A percentile compares a stretch with the other conserved stretches of the same genome.
These are phyloP conservation scores for Marmota flaviventris DNA, from an alignment of 2,113 vertebrate genomes.

Conservation along the genomic window DNA sequence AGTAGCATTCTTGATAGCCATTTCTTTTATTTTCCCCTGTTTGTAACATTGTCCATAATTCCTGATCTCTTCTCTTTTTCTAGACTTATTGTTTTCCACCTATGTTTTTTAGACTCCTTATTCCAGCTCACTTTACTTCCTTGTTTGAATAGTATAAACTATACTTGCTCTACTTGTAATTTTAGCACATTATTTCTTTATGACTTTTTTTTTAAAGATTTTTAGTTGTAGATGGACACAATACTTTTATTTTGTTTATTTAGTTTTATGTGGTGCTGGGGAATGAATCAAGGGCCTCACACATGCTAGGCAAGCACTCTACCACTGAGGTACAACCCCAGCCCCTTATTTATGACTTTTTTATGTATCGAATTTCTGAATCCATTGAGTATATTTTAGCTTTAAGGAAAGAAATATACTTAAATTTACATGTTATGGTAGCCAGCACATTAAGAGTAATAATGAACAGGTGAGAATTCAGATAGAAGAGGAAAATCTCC, in stretches of 20 bases:
- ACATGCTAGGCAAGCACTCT: no score
- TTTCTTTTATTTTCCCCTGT: neutral
- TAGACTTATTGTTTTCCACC: neutral
- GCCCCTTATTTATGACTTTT: neutral
- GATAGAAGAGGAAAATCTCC: neutral
- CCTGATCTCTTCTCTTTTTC: neutral
- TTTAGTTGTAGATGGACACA: no score
- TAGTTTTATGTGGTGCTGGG: no score
- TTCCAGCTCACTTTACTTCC: neutral
- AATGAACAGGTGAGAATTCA: neutral
- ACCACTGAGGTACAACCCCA: no score
- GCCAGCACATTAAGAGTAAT: neutral
- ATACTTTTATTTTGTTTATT: no score
- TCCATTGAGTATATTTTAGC: slow-evolving; percentile 22
- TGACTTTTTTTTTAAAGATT: neutral
- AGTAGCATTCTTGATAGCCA: neutral
- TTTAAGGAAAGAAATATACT: slow-evolving; percentile 36
- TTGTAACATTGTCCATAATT: neutral
- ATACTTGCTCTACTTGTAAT: neutral
- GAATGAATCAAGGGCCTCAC: no score
- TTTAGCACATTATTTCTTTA: neutral
- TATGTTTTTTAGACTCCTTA: neutral
- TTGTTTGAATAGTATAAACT: neutral
- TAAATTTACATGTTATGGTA: neutral
- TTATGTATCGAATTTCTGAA: neutral